phyloP scores from a whole-genome alignment of 2,113 vertebrate genomes.

The Stictonetta naevosa region DNA sequence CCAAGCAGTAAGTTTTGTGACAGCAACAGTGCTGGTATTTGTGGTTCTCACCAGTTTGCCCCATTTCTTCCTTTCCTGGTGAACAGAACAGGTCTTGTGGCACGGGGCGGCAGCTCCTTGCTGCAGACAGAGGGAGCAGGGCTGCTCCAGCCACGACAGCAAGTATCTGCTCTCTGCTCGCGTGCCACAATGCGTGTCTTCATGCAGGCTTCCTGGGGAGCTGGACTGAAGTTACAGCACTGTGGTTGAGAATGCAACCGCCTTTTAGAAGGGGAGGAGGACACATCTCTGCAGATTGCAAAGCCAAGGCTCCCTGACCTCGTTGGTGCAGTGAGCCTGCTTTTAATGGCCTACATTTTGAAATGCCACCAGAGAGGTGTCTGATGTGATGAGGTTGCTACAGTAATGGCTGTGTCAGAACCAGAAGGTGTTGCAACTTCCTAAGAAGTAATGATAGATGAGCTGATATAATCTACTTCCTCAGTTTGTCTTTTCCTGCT shows the following conservation, averaged over 20 bases:
- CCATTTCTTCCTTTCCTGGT: background rate
- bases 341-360: background rate
- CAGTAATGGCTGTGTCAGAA: background rate
- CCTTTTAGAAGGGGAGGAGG: background rate
- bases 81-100: background rate
- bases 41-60: fast-evolving
- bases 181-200: fast-evolving
- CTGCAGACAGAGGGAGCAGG: background rate
- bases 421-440: constrained; percentile 44
- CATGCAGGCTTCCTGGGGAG: fast-evolving
- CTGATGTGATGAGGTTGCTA: background rate
- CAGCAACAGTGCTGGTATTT: background rate
- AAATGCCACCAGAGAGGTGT: background rate
- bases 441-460: constrained; percentile 18
- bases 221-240: background rate
- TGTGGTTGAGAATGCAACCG: background rate
- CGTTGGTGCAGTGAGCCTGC: background rate
- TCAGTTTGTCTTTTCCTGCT: constrained; percentile 31
- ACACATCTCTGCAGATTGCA: background rate
- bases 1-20: background rate
- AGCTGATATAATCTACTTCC: constrained; percentile 27
- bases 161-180: background rate
- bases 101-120: background rate
- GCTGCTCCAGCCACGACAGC: background rate
- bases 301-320: background rate